Evolutionary conservation across 2,797 vertebrate species (phyloP), one percentile per base, ranked within the genome.

Genomic region (Enteromius argenteus): DNA sequence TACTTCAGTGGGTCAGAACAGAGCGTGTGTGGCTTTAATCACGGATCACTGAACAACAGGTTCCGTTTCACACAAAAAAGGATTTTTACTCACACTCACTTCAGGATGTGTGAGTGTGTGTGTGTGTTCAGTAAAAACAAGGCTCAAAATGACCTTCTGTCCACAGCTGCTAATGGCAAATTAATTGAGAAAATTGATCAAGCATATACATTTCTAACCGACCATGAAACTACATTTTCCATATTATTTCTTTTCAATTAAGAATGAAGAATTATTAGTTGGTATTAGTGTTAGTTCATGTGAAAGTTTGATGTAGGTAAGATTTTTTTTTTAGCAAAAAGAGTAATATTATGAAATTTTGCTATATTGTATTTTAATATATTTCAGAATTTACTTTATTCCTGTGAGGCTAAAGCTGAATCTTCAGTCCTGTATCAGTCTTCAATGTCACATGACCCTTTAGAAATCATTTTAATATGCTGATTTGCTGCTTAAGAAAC

Each of bases 31-130:
- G 49, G 21, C 86, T 76, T 79, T 85, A 30, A 83, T 13, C 46
- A 68, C 0, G 37, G 13, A 44, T 60, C 58, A 9, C 68, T 58
- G 69, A 53, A 84, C 74, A 69, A 80, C 81, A 86, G 84, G 60
- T 73, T 74, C 62, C 64, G 58, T 86, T 86, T 77, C 86, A 85
- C 72, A 84, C 15, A 64, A 56, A 73, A 72, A 72, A 39, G 75
- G 60, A 39, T 51, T 71, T 73, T 81, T 67, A 32, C 58, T 82
- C 58, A 39, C 49, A 74, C 93, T 91, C 92, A 93, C 90, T 6
- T 89, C 90, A 90, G 91, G 89, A 86, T 93, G 90, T 89, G n/a
- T n/a, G n/a, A n/a, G n/a, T n/a, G 88, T 93, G 90, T 92, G 91
- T 90, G 92, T 17, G 13, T 23, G 46, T 69, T 21, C 32, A 83